Conservation (phyloP, 2,888 invertebrate genomes). For the Theretra japonica region DNA sequence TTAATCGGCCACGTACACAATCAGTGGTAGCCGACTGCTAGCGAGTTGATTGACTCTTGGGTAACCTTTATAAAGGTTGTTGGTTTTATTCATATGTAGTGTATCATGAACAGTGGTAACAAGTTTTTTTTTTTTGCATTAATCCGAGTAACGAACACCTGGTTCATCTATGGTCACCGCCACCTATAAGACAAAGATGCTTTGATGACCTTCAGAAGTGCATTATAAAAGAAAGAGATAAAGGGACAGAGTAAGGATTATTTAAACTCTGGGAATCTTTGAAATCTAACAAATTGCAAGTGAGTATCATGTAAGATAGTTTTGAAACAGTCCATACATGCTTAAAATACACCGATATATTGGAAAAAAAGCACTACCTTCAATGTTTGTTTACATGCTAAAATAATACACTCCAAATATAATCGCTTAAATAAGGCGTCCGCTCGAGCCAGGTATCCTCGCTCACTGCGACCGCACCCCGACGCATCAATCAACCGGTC, state of each 20-base stretch:
- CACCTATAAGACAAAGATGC: no score
- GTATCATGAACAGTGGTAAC: no score
- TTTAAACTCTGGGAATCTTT: background rate
- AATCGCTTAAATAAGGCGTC: background rate
- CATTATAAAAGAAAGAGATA: background rate
- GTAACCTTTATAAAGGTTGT: background rate
- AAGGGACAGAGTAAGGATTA: background rate
- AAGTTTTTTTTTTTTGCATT: no score
- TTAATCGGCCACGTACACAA: background rate
- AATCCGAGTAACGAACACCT: no score
- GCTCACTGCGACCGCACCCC: background rate
- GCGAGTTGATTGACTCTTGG: background rate
- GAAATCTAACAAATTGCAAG: no score
- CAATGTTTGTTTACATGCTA: no score
- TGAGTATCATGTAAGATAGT: no score
- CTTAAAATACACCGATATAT: no score
- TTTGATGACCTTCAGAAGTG: no score
- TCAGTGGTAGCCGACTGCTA: background rate
- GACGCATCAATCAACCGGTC: slow-evolving; percentile 14
- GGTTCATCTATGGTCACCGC: no score
- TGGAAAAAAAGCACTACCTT: no score
- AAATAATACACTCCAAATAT: background rate
- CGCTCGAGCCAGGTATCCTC: background rate
- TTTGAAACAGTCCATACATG: no score
- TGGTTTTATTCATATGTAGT: background rate